These are phyloP conservation scores for Perognathus longimembris DNA, from an alignment of 2,113 vertebrate species.

Conservation along the genomic window DNA sequence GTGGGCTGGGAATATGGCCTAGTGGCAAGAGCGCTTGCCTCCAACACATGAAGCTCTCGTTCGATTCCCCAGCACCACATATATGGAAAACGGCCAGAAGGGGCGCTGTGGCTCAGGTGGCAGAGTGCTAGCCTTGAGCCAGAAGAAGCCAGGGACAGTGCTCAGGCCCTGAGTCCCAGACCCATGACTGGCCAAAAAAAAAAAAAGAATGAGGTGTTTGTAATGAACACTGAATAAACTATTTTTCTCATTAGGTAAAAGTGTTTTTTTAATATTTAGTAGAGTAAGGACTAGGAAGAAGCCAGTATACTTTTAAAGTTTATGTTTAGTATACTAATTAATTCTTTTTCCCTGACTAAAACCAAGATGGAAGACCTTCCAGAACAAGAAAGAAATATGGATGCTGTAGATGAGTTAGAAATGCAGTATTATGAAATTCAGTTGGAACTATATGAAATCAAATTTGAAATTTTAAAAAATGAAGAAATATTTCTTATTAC, in stretches of 20 bases:
- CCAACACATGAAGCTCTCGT: no score
- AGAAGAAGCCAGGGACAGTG: no score
- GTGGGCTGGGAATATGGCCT: no score
- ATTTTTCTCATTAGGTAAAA: slow-evolving; percentile 14
- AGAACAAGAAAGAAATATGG: slow-evolving; percentile 80
- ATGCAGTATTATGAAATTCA: slow-evolving; percentile 95
- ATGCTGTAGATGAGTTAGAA: slow-evolving; percentile 91
- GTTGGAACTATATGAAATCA: slow-evolving; percentile 94
- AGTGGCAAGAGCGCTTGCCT: no score
- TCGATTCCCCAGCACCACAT: no score
- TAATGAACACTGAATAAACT: neutral
- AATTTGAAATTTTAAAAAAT: slow-evolving; percentile 94
- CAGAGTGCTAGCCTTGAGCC: no score
- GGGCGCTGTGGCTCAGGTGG: no score
- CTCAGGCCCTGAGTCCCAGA: no score
- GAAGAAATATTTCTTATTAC: slow-evolving; percentile 95
- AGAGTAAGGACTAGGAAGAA: neutral
- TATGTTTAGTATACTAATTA: neutral
- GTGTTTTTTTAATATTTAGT: slow-evolving; percentile 8
- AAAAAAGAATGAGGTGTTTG: neutral
- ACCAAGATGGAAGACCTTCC: slow-evolving; percentile 89
- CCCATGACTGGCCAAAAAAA: no score
- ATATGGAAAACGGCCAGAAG: no score
- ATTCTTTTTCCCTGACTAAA: slow-evolving; percentile 66
- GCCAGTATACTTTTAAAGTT: neutral